Evolutionary conservation across 2,113 vertebrate genomes (phyloP), one percentile per base, ranked within the genome.

Genomic region (Emydura subglobosa): DNA sequence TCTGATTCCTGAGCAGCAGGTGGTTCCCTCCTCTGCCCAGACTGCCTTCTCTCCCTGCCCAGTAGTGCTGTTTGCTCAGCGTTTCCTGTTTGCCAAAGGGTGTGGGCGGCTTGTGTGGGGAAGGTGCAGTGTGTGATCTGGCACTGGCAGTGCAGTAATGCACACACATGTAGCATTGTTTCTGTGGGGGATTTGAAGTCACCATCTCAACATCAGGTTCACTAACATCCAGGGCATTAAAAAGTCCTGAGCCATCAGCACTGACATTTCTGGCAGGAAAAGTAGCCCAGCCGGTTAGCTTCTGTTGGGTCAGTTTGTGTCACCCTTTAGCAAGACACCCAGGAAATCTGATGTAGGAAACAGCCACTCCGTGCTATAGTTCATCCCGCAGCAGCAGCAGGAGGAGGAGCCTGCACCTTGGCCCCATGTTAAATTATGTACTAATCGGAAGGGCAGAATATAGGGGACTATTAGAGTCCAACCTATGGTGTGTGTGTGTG

Each of bases 31-130:
- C 84, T 42, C 54, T 21, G 11, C 80, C 87, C 4, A 50, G 1
- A 54, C 79, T 51, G 17, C 0, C 57, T 24, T 17, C 79, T 19
- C 13, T 14, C 59, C 59, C 61, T 68, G 88, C 93, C 34, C 80
- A 78, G 76, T 95, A 61, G 59, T 31, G 94, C 92, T 96, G 81
- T 87, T 94, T 93, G 90, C 95, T 90, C 6, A 86, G 90, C 94
- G 92, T 90, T 91, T 97, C 96, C 91, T 98, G 97, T 98, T 98
- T 98, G 97, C 96, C 5, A n/a, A 98, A 1, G 83, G 97, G 98
- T 21, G 97, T 93, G 96, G 95, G 85, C 2, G 61, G n/a, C 0
- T 0, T 42, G 76, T 29, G 53, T 14, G 31, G 61, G 83, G 78
- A 1, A 44, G n/a, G 50, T 7, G 61, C 21, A 16, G 85, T 2